These are phyloP conservation scores for Pyrgilauda ruficollis DNA, from an alignment of 2,113 vertebrate species.

Conservation along the genomic window DNA sequence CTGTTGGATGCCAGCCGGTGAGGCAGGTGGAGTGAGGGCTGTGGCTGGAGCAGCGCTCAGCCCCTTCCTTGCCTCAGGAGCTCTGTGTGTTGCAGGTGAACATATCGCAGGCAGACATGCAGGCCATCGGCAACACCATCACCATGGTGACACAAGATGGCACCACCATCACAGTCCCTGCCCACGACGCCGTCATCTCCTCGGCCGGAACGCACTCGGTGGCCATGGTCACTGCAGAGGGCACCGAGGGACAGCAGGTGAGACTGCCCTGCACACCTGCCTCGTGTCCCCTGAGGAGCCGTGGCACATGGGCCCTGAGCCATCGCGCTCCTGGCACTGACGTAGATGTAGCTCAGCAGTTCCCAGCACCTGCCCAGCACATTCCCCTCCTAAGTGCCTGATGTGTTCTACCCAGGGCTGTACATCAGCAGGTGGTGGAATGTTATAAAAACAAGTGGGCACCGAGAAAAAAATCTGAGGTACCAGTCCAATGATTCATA, in stretches of 20 bases:
- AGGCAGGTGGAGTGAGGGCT: neutral
- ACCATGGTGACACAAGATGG: constrained; percentile 99
- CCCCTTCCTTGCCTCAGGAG: neutral
- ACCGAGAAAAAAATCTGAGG: neutral
- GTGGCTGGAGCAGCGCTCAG: neutral
- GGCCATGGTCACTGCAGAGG: constrained; percentile 93
- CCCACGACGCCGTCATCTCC: constrained; percentile 89
- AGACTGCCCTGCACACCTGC: neutral
- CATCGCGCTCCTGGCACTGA: neutral
- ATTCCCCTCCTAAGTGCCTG: neutral
- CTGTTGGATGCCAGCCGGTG: neutral
- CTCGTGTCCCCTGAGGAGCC: neutral
- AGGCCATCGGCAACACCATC: constrained; percentile 93
- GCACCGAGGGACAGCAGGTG: constrained; percentile 91
- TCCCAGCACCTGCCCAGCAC: neutral
- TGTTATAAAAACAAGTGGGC: neutral
- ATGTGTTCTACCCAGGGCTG: neutral
- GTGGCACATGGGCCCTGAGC: neutral
- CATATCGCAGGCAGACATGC: constrained; percentile 93
- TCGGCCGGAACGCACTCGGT: constrained; percentile 87
- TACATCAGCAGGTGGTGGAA: neutral
- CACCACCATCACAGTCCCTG: constrained; percentile 95
- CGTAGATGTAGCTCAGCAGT: neutral
- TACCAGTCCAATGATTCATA: neutral
- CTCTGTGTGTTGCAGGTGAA: constrained; percentile 83